phyloP scores from a whole-genome alignment of 2,797 vertebrate genomes.

The Pangasius sanitwongsei region DNA sequence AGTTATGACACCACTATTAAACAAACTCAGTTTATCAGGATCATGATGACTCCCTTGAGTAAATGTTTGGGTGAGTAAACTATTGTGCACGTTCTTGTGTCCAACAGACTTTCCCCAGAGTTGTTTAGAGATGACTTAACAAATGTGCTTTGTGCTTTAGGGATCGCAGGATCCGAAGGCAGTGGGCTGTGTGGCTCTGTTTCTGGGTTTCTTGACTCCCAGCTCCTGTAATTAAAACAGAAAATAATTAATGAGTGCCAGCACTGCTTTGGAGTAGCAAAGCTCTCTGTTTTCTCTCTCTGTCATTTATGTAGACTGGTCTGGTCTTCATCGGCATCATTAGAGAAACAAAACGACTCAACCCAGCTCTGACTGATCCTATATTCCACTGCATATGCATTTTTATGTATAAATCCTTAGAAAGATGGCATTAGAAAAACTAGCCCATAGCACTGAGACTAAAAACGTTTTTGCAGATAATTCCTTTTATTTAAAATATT shows the following conservation, averaged over 20 bases:
- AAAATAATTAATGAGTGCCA: slow-evolving; percentile 67
- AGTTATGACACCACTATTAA: slow-evolving; percentile 21
- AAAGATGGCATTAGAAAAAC: not conserved
- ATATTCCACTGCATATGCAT: not conserved
- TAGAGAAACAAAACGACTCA: not conserved
- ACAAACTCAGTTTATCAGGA: slow-evolving; percentile 40
- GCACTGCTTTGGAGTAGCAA: slow-evolving; percentile 59
- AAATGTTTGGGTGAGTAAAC: slow-evolving; percentile 57
- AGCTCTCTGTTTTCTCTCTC: slow-evolving; percentile 17
- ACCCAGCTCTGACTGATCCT: not conserved
- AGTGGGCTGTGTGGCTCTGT: slow-evolving; percentile 25
- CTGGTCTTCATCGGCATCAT: not conserved
- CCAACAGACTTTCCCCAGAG: slow-evolving; percentile 15
- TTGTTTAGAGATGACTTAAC: slow-evolving; percentile 10
- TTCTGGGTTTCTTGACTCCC: slow-evolving; percentile 52
- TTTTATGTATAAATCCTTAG: not conserved
- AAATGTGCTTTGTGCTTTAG: slow-evolving; percentile 21
- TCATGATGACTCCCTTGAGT: slow-evolving; percentile 48
- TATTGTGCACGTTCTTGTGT: slow-evolving; percentile 41
- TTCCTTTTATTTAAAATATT: not conserved
- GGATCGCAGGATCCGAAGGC: not conserved
- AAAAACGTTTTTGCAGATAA: not conserved
- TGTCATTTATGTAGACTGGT: not conserved
- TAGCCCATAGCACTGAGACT: not conserved
- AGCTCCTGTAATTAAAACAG: slow-evolving; percentile 65